Percentiles rank a stretch among this genome's conserved stretches.
phyloP scores from a whole-genome alignment of 2,888 invertebrate genomes.

The Tetragonisca angustula region DNA sequence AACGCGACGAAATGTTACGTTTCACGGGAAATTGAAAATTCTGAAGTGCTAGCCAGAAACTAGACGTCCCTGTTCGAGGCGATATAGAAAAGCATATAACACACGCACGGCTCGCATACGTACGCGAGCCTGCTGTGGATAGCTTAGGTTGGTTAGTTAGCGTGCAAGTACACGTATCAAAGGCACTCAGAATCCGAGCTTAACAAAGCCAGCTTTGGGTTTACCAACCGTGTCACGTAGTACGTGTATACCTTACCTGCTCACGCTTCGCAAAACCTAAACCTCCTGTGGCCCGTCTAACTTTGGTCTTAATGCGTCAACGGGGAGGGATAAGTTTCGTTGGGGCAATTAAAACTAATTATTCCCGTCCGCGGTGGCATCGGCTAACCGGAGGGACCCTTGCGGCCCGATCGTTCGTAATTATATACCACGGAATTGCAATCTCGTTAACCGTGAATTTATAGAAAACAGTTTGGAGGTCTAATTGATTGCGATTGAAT shows the following conservation, averaged over 20 bases:
- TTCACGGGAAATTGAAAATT: background rate
- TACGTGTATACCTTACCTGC: constrained; percentile 83
- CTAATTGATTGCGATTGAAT: constrained; percentile 39
- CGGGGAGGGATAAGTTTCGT: constrained; percentile 76
- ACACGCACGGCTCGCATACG: constrained; percentile 36
- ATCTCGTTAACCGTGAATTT: constrained; percentile 45
- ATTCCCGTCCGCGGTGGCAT: constrained; percentile 67
- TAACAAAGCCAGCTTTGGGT: constrained; percentile 83
- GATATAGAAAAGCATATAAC: constrained; percentile 39
- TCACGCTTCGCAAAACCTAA: constrained; percentile 80
- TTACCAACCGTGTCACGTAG: constrained; percentile 84
- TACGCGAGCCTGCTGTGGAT: constrained; percentile 67
- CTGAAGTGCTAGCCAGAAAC: background rate
- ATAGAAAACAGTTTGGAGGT: constrained; percentile 44
- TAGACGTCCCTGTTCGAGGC: constrained; percentile 49
- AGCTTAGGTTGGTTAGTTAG: constrained; percentile 84
- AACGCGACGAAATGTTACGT: background rate
- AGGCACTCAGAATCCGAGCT: constrained; percentile 84
- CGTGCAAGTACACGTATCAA: constrained; percentile 85
- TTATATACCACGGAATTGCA: constrained; percentile 56
- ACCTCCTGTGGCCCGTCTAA: constrained; percentile 75
- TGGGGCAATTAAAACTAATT: constrained; percentile 80
- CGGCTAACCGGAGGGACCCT: constrained; percentile 60
- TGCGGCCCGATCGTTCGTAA: constrained; percentile 64
- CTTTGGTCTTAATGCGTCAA: constrained; percentile 81